Conservation (phyloP, 2,113 vertebrate genomes). For the Melanocharis versteri region DNA sequence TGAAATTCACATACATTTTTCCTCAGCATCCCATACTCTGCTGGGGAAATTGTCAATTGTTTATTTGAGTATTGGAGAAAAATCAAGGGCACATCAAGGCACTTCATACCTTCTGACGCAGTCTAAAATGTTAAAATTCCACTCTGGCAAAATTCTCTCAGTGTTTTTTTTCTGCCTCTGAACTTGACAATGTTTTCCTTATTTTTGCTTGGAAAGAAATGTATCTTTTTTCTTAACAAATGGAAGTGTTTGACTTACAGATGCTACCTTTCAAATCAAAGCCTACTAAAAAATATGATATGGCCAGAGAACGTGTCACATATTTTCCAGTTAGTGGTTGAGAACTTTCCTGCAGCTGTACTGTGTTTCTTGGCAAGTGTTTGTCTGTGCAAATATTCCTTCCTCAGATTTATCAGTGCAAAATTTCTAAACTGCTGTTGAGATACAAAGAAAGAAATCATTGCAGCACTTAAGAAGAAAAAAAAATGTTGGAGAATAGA, state of each 20-base stretch:
- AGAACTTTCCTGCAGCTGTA: neutral
- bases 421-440: neutral
- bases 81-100: slow-evolving; percentile 19
- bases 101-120: neutral
- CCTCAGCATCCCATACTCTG: neutral
- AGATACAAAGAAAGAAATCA: neutral
- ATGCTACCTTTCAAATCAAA: slow-evolving; percentile 35
- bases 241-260: slow-evolving; percentile 3
- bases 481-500: neutral
- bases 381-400: neutral
- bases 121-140: slow-evolving; percentile 21
- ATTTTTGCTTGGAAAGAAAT: neutral
- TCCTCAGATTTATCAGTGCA: neutral
- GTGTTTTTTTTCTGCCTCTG: neutral
- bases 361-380: neutral
- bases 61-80: slow-evolving; percentile 14
- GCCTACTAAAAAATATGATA: neutral
- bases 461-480: neutral
- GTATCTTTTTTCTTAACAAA: slow-evolving; percentile 29
- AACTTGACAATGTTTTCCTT: slow-evolving; percentile 21
- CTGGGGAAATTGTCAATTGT: slow-evolving; percentile 11
- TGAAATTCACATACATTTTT: slow-evolving; percentile 2
- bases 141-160: neutral
- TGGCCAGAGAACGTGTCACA: neutral
- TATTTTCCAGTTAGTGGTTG: neutral